Evolutionary conservation across 2,888 invertebrate species (phyloP).

Genomic region (Alcis repandata): DNA sequence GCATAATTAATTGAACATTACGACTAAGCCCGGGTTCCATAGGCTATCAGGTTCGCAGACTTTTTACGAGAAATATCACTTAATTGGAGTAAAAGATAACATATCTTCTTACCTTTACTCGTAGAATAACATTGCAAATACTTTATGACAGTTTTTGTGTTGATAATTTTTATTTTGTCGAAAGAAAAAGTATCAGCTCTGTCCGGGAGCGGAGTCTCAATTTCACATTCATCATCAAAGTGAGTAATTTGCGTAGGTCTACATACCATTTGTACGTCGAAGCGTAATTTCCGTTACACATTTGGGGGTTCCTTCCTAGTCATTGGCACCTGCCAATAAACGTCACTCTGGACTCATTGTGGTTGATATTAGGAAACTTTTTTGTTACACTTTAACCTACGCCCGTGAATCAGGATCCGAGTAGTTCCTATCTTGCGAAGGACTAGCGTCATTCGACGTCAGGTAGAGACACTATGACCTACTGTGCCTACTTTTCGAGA

Average conservation of each 20-base stretch:
- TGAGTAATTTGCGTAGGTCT: not conserved
- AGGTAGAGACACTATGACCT: slow-evolving; percentile 4
- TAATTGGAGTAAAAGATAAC: too few species aligned
- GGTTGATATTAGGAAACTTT: slow-evolving; percentile 6
- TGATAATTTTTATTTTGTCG: too few species aligned
- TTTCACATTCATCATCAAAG: not conserved
- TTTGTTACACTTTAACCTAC: slow-evolving; percentile 6
- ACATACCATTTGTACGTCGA: not conserved
- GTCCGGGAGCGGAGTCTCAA: too few species aligned
- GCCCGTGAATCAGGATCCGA: slow-evolving; percentile 15
- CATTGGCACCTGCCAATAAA: slow-evolving; percentile 6
- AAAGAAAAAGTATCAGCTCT: too few species aligned
- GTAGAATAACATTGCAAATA: too few species aligned
- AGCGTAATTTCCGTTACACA: slow-evolving; percentile 11
- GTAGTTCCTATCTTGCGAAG: not conserved
- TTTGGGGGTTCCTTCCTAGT: slow-evolving; percentile 11
- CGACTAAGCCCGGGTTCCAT: too few species aligned
- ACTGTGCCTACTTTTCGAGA: slow-evolving; percentile 3
- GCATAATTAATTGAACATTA: too few species aligned
- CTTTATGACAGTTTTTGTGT: too few species aligned
- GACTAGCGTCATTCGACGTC: slow-evolving; percentile 11
- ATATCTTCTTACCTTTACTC: too few species aligned
- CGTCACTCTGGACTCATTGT: slow-evolving; percentile 5
- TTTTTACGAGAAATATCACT: too few species aligned
- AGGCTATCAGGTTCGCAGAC: too few species aligned